Conservation (phyloP, 2,888 invertebrate species). For the Aspidapion aeneum region DNA sequence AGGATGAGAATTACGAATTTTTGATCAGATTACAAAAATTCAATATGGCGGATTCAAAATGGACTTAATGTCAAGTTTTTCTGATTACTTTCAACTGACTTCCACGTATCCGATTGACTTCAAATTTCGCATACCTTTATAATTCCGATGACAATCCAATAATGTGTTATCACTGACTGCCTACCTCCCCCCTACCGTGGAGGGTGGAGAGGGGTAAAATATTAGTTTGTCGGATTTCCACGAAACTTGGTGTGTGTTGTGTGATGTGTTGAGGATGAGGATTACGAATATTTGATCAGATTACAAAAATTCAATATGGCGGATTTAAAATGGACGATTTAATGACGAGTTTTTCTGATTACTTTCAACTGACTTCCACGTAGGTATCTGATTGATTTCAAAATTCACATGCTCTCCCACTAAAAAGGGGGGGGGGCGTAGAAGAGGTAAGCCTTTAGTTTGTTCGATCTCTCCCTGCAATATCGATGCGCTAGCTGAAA, state of each 20-base stretch:
- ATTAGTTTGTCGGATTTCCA: neutral
- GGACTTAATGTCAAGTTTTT: neutral
- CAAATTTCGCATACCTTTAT: neutral
- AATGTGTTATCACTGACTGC: neutral
- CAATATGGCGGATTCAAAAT: neutral
- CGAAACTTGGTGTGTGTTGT: neutral
- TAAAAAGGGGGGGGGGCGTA: no score
- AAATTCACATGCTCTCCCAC: no score
- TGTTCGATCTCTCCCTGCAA: no score
- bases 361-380: no score
- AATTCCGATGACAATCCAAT: neutral
- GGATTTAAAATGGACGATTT: neutral
- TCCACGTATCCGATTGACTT: neutral
- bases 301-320: neutral
- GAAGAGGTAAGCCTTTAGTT: no score
- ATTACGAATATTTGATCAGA: neutral
- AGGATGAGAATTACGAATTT: neutral
- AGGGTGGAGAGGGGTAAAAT: neutral
- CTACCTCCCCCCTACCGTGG: neutral
- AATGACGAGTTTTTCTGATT: no score
- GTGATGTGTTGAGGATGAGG: neutral
- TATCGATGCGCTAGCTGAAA: no score
- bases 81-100: neutral
- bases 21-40: neutral
- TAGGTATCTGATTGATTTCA: no score